Conservation (phyloP, 1,140 invertebrate species). For the Heliconius hewitsoni region DNA sequence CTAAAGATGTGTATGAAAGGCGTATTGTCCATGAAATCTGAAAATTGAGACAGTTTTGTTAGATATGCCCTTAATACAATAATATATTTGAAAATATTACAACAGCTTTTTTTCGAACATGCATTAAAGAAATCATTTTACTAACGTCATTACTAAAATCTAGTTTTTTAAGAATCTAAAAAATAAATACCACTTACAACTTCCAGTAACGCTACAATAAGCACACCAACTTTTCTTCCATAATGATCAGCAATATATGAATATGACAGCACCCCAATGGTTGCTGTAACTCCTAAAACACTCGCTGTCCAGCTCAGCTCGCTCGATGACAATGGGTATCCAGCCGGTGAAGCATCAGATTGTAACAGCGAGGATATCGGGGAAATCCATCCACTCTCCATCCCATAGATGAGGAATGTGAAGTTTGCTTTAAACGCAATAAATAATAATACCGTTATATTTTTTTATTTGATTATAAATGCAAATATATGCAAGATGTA, state of each 20-base stretch:
- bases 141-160: too few species aligned
- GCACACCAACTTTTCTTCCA: constrained; percentile 43
- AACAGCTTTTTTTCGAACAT: too few species aligned
- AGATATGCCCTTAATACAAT: too few species aligned
- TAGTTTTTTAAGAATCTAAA: neutral
- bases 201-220: constrained; percentile 41
- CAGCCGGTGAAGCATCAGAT: constrained; percentile 65
- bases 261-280: constrained; percentile 32
- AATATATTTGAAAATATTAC: too few species aligned
- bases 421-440: constrained; percentile 74
- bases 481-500: too few species aligned
- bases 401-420: constrained; percentile 74
- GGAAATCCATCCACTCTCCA: constrained; percentile 81
- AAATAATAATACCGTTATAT: neutral
- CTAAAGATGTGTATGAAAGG: constrained; percentile 24
- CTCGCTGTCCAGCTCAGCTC: constrained; percentile 75
- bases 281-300: constrained; percentile 34
- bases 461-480: too few species aligned
- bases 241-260: constrained; percentile 41
- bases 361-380: constrained; percentile 74
- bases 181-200: constrained; percentile 34
- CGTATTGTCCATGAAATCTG: constrained; percentile 35
- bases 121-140: too few species aligned
- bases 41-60: constrained; percentile 3
- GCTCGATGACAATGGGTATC: constrained; percentile 69